Evolutionary conservation across 2,797 vertebrate genomes (phyloP), one percentile per base, ranked within the genome.

Genomic region (Pelochelys cantorii): DNA sequence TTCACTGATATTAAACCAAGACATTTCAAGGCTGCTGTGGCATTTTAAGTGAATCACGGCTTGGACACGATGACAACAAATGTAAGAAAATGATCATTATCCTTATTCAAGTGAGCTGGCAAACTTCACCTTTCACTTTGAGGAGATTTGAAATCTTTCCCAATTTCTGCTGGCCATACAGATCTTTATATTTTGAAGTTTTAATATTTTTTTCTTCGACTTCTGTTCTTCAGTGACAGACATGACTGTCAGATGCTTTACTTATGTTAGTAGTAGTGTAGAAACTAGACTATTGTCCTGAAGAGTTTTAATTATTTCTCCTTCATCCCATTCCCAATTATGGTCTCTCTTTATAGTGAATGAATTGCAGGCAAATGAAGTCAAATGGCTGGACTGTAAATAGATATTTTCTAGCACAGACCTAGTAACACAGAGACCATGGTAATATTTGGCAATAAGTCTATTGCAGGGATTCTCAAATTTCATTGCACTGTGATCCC

Each of bases 111-210:
- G 83, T 87, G 92, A 20, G 8, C 4, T 23, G 60, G 68, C 54
- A 94, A 95, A 95, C 88, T 96, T 94, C 96, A 95, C 71, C 48
- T 92, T 86, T 65, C 87, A 81, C 93, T 95, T 83, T 55, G 34
- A 93, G 92, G 92, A 85, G 62, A 68, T 91, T 88, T 86, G 81
- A 87, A 91, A 75, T 85, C 81, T 90, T 91, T 95, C 20, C 34
- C 23, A 74, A 29, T 65, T 3, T 88, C 91, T 91, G 90, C 22
- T 57, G 4, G 20, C 81, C 83, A 92, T 78, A 83, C 48, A 86
- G 5, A 34, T 23, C 87, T 91, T 87, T 75, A 53, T 93, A 88
- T 5, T 20, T 87, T 37, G 86, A 0, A 92, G 71, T 89, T 89
- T 91, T 59, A 94, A 83, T 17, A 84, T 75, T 75, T 75, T 75